These are phyloP conservation scores for Parascotia fuliginaria DNA, from an alignment of 2,888 invertebrate genomes.

Conservation along the genomic window DNA sequence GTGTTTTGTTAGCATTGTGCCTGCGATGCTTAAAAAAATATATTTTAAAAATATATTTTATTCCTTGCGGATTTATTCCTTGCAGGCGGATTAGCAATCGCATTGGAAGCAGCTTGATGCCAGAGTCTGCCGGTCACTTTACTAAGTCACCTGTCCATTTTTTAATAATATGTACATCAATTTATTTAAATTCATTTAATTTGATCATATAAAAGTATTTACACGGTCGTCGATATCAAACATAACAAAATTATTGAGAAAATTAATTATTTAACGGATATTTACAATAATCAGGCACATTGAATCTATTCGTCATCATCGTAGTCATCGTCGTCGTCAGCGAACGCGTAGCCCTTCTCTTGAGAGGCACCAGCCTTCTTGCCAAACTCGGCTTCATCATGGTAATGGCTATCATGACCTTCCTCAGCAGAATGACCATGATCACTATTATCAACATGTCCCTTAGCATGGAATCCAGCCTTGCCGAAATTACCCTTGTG, in stretches of 20 bases:
- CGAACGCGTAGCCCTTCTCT: conserved; percentile 78
- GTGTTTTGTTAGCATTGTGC: no score
- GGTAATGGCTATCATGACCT: conserved; percentile 84
- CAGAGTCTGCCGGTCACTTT: no score
- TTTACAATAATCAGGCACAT: conserved; percentile 50
- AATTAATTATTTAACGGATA: conserved; percentile 54
- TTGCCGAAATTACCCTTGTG: conserved; percentile 83
- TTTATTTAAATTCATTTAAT: conserved; percentile 50
- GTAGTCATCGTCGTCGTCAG: conserved; percentile 58
- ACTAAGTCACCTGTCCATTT: no score
- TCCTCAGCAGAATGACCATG: conserved; percentile 85
- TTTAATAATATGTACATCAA: neutral
- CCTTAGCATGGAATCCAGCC: conserved; percentile 86
- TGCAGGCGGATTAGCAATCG: no score
- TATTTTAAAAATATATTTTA: no score
- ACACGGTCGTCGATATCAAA: conserved; percentile 65
- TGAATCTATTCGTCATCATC: conserved; percentile 49
- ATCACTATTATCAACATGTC: conserved; percentile 80
- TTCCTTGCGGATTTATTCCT: no score
- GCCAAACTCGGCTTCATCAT: conserved; percentile 82
- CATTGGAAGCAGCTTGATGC: no score
- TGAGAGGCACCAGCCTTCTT: conserved; percentile 81
- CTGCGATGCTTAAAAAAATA: no score
- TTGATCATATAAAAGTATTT: conserved; percentile 67
- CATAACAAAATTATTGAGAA: conserved; percentile 74